phyloP scores from a whole-genome alignment of 1,140 invertebrate genomes.

The Drosophila kikkawai region DNA sequence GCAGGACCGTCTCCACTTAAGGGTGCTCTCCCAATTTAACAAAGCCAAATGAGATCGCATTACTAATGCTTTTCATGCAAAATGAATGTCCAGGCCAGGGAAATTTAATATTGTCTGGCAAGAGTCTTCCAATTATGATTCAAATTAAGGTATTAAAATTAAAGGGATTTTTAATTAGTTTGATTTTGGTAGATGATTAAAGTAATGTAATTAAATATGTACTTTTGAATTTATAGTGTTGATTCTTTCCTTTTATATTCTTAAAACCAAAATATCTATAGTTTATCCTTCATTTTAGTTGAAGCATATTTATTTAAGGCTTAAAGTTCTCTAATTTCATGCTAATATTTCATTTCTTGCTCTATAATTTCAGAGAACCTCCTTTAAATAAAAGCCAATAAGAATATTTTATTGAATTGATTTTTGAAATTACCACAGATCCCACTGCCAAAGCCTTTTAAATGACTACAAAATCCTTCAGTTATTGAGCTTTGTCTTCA shows the following conservation, averaged over 20 bases:
- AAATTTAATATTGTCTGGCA: conserved; percentile 3
- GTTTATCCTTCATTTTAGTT: not conserved
- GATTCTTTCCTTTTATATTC: not conserved
- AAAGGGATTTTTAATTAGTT: too few species aligned
- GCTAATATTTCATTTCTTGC: not conserved
- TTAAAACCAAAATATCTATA: not conserved
- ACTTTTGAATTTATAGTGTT: too few species aligned
- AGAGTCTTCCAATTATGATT: not conserved
- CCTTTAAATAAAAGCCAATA: not conserved
- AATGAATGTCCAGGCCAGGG: conserved; percentile 1
- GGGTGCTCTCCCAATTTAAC: conserved; percentile 2
- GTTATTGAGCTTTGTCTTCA: not conserved
- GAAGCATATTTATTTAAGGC: rapidly evolving
- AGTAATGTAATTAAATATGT: too few species aligned
- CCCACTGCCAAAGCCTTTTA: not conserved
- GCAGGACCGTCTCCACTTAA: not conserved
- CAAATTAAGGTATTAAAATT: not conserved
- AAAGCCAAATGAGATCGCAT: conserved; percentile 41
- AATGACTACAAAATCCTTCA: not conserved
- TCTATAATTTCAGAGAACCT: not conserved
- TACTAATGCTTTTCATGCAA: conserved; percentile 29
- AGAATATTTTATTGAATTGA: too few species aligned
- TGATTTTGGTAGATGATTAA: too few species aligned
- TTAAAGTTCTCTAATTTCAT: not conserved
- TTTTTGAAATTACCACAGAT: not conserved